A percentile compares a stretch with the other conserved stretches of the same genome.
Conservation (phyloP, 1,140 invertebrate species). For the Cydia strobilella region DNA sequence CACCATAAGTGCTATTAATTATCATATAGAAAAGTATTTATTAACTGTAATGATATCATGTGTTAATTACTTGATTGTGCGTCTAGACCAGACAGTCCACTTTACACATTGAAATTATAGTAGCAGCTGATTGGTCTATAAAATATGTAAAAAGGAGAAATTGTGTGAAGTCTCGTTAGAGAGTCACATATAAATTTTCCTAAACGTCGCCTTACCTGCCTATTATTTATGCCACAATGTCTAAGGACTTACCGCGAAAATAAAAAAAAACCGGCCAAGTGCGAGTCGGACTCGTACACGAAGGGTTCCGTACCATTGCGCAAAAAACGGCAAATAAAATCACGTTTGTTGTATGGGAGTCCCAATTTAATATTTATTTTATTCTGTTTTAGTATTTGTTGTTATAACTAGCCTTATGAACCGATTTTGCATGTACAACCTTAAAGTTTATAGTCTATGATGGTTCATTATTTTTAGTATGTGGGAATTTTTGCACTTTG, state of each 20-base stretch:
- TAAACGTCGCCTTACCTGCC: not conserved
- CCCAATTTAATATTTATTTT: too few species aligned
- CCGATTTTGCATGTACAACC: too few species aligned
- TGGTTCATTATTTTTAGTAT: too few species aligned
- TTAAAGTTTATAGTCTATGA: too few species aligned
- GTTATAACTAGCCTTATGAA: too few species aligned
- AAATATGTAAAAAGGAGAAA: not conserved
- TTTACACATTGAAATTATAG: not conserved
- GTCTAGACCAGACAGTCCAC: not conserved
- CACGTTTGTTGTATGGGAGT: too few species aligned
- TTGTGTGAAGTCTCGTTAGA: not conserved
- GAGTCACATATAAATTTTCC: not conserved
- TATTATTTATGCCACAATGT: not conserved
- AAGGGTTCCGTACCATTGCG: too few species aligned
- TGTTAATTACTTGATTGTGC: not conserved
- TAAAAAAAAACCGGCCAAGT: too few species aligned
- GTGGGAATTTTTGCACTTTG: too few species aligned
- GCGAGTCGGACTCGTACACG: too few species aligned
- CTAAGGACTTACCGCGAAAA: not conserved
- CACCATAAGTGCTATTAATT: not conserved
- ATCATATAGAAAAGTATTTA: not conserved
- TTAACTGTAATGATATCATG: constrained; percentile 1
- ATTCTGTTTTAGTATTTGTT: too few species aligned
- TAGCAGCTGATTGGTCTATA: not conserved
- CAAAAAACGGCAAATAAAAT: too few species aligned